phyloP scores from a whole-genome alignment of 1,140 invertebrate species.

The Proctacanthus coquilletti region DNA sequence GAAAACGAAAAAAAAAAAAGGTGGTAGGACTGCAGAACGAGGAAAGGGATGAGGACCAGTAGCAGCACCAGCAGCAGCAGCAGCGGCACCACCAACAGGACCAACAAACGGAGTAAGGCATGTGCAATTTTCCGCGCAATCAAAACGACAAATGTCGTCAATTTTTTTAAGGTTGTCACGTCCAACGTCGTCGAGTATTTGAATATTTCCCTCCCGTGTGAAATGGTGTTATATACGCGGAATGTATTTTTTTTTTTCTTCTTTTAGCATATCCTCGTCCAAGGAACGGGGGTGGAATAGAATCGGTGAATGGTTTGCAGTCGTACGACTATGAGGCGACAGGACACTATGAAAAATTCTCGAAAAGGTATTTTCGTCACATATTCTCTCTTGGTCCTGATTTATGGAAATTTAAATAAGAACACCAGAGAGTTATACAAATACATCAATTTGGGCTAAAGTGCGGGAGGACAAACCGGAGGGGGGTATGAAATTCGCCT shows the following conservation, averaged over 20 bases:
- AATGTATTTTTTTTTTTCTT: background rate
- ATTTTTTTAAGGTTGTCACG: conserved; percentile 1
- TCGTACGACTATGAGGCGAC: background rate
- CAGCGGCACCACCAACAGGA: too few relatives aligned
- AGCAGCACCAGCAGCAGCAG: too few relatives aligned
- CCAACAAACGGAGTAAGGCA: too few relatives aligned
- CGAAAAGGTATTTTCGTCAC: background rate
- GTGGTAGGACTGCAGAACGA: too few relatives aligned
- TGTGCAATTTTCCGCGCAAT: conserved; percentile 1
- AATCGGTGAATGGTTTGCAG: background rate
- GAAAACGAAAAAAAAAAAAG: too few relatives aligned
- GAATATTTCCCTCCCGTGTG: background rate
- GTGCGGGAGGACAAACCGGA: background rate
- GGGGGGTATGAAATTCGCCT: background rate
- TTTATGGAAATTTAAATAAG: conserved; percentile 1
- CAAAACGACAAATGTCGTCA: conserved; percentile 1
- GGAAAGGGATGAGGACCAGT: too few relatives aligned
- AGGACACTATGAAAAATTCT: background rate
- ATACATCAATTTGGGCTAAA: background rate
- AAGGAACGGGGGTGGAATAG: too few relatives aligned
- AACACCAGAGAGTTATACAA: background rate
- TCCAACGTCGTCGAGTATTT: too few relatives aligned
- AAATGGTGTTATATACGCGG: background rate
- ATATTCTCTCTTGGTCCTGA: background rate
- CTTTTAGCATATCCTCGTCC: background rate